Evolutionary conservation across 2,888 invertebrate genomes (phyloP).

Genomic region (Anarsia innoxiella): DNA sequence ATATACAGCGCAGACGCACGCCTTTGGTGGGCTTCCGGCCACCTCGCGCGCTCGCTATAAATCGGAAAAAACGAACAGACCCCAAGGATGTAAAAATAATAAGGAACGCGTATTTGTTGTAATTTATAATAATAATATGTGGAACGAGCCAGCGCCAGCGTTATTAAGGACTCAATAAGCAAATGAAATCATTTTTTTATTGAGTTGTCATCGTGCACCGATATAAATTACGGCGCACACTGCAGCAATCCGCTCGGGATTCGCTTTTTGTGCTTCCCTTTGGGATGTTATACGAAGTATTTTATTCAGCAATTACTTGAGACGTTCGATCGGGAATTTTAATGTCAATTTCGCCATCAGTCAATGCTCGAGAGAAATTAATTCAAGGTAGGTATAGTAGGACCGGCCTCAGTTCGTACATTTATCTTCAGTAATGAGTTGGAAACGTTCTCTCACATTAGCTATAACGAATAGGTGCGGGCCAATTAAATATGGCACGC

Average conservation of each 20-base stretch:
- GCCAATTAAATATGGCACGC: conserved; percentile 60
- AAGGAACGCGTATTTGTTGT: conserved; percentile 54
- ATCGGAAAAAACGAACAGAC: conserved; percentile 32
- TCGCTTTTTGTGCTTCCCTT: conserved; percentile 65
- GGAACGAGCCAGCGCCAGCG: conserved; percentile 52
- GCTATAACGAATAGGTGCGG: conserved; percentile 53
- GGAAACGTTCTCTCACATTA: conserved; percentile 53
- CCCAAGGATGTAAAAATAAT: conserved; percentile 45
- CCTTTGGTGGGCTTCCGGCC: conserved; percentile 57
- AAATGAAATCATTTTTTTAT: conserved; percentile 76
- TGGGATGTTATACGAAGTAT: conserved; percentile 69
- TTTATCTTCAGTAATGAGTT: conserved; percentile 65
- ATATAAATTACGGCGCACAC: conserved; percentile 67
- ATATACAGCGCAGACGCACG: conserved; percentile 32
- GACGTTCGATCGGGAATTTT: conserved; percentile 67
- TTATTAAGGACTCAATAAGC: conserved; percentile 74
- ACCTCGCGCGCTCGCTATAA: conserved; percentile 27
- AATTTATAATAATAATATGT: conserved; percentile 61
- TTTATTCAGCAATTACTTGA: conserved; percentile 74
- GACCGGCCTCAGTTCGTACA: conserved; percentile 37
- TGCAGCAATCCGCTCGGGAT: conserved; percentile 37
- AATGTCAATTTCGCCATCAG: conserved; percentile 73
- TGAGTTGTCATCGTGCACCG: conserved; percentile 70
- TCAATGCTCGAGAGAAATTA: conserved; percentile 67
- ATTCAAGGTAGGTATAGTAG: conserved; percentile 48